These are phyloP conservation scores for Elymnias hypermnestra DNA, from an alignment of 1,140 invertebrate species.

Conservation along the genomic window DNA sequence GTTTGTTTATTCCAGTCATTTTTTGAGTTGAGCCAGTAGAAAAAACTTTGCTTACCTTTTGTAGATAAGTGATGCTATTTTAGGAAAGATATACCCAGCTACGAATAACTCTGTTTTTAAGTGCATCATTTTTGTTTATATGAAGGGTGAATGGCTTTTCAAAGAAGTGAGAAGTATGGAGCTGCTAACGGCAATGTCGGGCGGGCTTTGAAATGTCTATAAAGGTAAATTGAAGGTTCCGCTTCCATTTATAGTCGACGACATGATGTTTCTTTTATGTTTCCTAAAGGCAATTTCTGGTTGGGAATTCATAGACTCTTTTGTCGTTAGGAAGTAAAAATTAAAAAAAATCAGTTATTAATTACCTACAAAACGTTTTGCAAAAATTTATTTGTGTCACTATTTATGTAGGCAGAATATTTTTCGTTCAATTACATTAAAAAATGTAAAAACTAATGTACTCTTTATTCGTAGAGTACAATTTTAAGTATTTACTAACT, in stretches of 20 bases:
- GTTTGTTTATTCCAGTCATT: conserved; percentile 11
- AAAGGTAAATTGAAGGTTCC: conserved; percentile 4
- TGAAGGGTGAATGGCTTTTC: conserved; percentile 54
- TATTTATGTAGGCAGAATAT: too few relatives aligned
- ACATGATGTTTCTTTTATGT: not conserved
- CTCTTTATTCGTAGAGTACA: too few relatives aligned
- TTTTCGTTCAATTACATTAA: too few relatives aligned
- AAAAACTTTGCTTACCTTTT: conserved; percentile 20
- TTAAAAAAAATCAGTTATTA: too few relatives aligned
- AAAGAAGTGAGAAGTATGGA: conserved; percentile 36
- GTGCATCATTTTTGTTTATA: conserved; percentile 61
- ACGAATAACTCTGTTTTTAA: conserved; percentile 50
- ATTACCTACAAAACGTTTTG: too few relatives aligned
- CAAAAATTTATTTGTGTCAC: too few relatives aligned
- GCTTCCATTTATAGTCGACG: not conserved
- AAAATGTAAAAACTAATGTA: too few relatives aligned
- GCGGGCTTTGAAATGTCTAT: conserved; percentile 5
- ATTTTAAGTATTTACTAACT: too few relatives aligned
- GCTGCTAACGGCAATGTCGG: conserved; percentile 22
- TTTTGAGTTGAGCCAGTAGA: conserved; percentile 22
- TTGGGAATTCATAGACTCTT: too few relatives aligned
- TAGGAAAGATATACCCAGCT: conserved; percentile 43
- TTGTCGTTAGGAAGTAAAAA: too few relatives aligned
- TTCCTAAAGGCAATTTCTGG: not conserved
- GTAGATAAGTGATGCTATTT: conserved; percentile 47